Conservation (phyloP, 2,113 vertebrate genomes). For the Rhabdomys dilectus region DNA sequence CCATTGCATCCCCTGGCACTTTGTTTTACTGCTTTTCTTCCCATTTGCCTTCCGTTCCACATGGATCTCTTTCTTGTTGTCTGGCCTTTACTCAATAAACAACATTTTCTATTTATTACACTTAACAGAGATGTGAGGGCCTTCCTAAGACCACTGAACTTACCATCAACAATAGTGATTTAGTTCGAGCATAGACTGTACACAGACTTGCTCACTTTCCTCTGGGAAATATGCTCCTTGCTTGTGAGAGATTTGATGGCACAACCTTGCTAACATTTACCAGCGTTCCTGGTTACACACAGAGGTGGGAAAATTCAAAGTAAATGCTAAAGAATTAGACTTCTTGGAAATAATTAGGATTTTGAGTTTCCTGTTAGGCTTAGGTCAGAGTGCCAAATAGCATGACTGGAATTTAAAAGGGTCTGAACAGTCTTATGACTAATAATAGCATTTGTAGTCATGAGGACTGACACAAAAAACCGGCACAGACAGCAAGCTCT, state of each 20-base stretch:
- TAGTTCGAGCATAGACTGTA: background rate
- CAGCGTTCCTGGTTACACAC: background rate
- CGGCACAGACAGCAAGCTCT: constrained; percentile 57
- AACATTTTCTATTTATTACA: constrained; percentile 36
- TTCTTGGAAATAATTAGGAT: constrained; percentile 62
- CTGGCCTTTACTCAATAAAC: background rate
- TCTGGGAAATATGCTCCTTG: background rate
- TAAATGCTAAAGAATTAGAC: constrained; percentile 45
- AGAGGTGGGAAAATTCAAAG: constrained; percentile 40
- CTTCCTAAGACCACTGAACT: constrained; percentile 1
- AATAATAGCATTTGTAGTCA: constrained; percentile 81
- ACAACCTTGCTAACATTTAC: constrained; percentile 29
- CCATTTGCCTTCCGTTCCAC: no score
- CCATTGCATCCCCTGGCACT: background rate
- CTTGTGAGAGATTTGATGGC: background rate
- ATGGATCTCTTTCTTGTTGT: background rate
- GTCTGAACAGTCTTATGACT: constrained; percentile 75
- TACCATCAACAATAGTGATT: constrained; percentile 5
- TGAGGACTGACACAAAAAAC: constrained; percentile 63
- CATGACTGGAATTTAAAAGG: constrained; percentile 75
- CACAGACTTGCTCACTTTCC: background rate
- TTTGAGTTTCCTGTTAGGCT: constrained; percentile 63
- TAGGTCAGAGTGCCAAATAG: constrained; percentile 70
- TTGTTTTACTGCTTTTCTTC: background rate
- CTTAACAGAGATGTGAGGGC: background rate